phyloP scores from a whole-genome alignment of 2,888 invertebrate genomes.

The Dinocampus coccinellae region DNA sequence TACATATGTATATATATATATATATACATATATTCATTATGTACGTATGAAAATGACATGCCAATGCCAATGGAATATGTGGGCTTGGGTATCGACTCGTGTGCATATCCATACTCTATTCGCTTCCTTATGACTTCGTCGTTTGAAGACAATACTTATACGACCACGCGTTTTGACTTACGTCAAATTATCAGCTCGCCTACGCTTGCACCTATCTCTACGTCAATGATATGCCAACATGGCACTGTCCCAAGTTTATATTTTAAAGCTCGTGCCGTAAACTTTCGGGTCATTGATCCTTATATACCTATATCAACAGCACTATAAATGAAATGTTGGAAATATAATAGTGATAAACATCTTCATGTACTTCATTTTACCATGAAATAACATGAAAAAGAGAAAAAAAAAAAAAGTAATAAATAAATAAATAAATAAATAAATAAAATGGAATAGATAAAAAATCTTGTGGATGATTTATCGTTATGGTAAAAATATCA shows the following conservation, averaged over 20 bases:
- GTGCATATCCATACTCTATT: not conserved
- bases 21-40: not conserved
- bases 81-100: constrained; percentile 1
- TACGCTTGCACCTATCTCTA: constrained; percentile 4
- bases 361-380: not conserved
- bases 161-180: constrained; percentile 23
- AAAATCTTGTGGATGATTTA: not conserved
- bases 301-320: not conserved
- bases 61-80: constrained; percentile 1
- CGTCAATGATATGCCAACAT: not conserved
- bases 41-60: not conserved
- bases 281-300: constrained; percentile 1
- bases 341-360: constrained; percentile 4
- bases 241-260: constrained; percentile 7
- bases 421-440: not conserved
- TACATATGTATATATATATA: not conserved
- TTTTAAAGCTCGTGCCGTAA: not conserved
- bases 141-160: constrained; percentile 27
- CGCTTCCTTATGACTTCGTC: constrained; percentile 17
- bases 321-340: not conserved
- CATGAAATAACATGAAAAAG: not conserved
- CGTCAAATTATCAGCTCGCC: constrained; percentile 22
- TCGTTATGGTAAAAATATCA: not conserved
- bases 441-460: not conserved
- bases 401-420: no score